Evolutionary conservation across 1,140 invertebrate species (phyloP), one percentile per base, ranked within the genome.

Genomic region (Mya arenaria): DNA sequence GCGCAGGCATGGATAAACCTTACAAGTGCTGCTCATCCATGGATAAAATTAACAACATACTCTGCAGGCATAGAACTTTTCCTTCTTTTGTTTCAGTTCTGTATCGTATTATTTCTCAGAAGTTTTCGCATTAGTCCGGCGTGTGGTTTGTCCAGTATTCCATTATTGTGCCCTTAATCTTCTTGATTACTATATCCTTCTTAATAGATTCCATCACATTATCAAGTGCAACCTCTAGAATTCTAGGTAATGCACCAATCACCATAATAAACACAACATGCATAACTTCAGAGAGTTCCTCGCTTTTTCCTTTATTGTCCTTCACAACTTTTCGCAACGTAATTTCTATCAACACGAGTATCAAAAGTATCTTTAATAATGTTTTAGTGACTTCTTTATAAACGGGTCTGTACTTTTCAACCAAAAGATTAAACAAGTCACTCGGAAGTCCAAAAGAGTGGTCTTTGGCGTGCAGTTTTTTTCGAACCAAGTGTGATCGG

Each of bases 191-290:
- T n/a, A 77, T 77, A 34, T 77, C 74, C 23, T 77, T 65, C 5
- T 32, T 48, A 28, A 77, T 44, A 34, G 17, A 17, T 17, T 77
- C 32, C 15, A 65, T 52, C 32, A 36, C 19, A 17, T 66, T 48
- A 32, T 48, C 58, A 19, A 77, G 4, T 5, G 74, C 36, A 36
- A 77, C 62, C 37, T 77, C 74, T 2, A 77, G 17, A 1, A 77
- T 32, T 37, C 39, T 48, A 30, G 74, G 74, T 17, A 77, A 34
- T 10, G 74, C 60, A 0, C 74, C 74, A 65, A 77, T 41, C 6
- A n/a, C 74, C 15, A 77, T 30, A 44, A 77, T 66, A 36, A 77
- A 77, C 6, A 77, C n/a, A 4, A 77, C 74, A 39, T 77, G 74
- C 60, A 77, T 77, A 23, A 77, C 55, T 37, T 77, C 74, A 6